A percentile compares a stretch with the other conserved stretches of the same genome.
phyloP scores from a whole-genome alignment of 2,797 vertebrate genomes.

The Pachyuromys duprasi region DNA sequence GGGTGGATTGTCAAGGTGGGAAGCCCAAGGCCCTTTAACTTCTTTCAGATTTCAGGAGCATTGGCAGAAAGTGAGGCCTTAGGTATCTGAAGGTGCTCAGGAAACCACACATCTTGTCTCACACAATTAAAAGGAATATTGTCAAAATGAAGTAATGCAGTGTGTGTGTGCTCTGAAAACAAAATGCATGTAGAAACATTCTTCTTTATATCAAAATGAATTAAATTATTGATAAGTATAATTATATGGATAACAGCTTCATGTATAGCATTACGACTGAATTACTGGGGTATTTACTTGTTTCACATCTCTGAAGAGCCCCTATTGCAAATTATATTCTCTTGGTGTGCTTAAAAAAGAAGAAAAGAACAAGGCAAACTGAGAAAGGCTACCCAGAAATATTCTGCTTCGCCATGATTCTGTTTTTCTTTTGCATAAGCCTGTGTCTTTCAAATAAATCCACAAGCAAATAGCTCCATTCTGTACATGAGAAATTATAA shows the following conservation, averaged over 20 bases:
- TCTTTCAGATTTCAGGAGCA: background rate
- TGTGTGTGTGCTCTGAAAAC: background rate
- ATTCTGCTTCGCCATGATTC: slow-evolving; percentile 84
- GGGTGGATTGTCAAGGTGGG: background rate
- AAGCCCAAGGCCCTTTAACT: background rate
- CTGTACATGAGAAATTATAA: slow-evolving; percentile 90
- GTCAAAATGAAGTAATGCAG: background rate
- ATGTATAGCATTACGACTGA: slow-evolving; percentile 52
- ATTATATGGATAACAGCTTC: slow-evolving; percentile 37
- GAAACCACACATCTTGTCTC: background rate
- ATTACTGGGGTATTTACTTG: slow-evolving; percentile 54
- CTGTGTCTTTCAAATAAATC: slow-evolving; percentile 90
- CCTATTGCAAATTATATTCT: slow-evolving; percentile 37
- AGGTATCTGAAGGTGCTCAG: background rate
- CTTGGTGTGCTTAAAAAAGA: slow-evolving; percentile 47
- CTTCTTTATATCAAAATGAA: slow-evolving; percentile 66
- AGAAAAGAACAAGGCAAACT: slow-evolving; percentile 37
- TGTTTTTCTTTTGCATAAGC: slow-evolving; percentile 89
- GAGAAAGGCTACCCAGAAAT: slow-evolving; percentile 79
- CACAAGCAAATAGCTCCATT: slow-evolving; percentile 89
- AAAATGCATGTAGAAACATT: background rate
- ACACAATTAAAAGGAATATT: background rate
- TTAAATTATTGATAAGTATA: slow-evolving; percentile 28
- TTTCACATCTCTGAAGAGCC: slow-evolving; percentile 66
- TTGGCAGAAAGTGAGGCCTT: background rate